Percentiles rank a stretch among this genome's conserved stretches.
Evolutionary conservation across 2,888 invertebrate species (phyloP).

Genomic region (Adineta ricciae): DNA sequence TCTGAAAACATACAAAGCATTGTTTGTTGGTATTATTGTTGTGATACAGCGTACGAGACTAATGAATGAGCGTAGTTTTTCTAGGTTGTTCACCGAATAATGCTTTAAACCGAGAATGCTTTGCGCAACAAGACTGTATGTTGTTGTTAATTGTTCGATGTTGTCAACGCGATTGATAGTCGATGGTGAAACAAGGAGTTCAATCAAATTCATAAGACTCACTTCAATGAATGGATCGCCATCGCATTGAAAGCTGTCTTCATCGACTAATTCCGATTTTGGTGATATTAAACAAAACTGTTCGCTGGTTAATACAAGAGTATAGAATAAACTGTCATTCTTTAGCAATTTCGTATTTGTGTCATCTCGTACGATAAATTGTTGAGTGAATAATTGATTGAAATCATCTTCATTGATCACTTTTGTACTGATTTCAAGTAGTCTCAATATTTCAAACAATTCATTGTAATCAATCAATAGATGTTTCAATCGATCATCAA

Average conservation of each 20-base stretch:
- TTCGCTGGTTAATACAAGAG: background rate
- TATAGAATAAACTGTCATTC: background rate
- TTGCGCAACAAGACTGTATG: background rate
- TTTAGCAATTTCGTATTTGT: background rate
- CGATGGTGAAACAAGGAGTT: background rate
- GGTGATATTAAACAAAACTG: background rate
- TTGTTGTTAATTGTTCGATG: background rate
- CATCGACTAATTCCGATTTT: background rate
- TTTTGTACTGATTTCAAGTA: constrained; percentile 7
- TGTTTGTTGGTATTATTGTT: background rate
- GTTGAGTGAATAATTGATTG: background rate
- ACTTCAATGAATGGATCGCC: constrained; percentile 14
- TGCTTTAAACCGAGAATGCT: background rate
- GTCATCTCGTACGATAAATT: background rate
- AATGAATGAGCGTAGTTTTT: constrained; percentile 1
- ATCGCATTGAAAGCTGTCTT: background rate
- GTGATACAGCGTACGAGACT: constrained; percentile 15
- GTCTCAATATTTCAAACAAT: background rate
- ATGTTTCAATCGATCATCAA: background rate
- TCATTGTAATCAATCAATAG: background rate
- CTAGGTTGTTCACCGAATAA: constrained; percentile 11
- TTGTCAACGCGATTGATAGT: background rate
- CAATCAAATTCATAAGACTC: constrained; percentile 1
- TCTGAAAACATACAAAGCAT: background rate
- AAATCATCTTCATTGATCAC: background rate